Conservation (phyloP, 2,888 invertebrate genomes). For the Lacanobia oleracea region DNA sequence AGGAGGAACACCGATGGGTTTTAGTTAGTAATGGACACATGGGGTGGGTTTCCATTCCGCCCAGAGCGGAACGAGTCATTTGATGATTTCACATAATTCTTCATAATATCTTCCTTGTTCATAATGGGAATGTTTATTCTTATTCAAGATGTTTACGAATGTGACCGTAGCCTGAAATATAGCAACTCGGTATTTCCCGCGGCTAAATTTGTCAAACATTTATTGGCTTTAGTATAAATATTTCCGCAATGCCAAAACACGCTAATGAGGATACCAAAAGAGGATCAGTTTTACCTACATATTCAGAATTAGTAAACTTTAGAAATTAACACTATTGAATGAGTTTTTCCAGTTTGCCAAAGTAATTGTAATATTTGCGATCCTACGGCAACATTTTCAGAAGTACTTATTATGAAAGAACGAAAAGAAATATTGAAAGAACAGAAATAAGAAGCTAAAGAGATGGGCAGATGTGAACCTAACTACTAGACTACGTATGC, state of each 20-base stretch:
- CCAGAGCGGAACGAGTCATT: too few relatives aligned
- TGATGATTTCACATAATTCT: too few relatives aligned
- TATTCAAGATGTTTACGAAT: background rate
- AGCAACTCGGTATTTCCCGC: slow-evolving; percentile 4
- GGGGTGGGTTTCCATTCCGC: too few relatives aligned
- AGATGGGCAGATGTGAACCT: too few relatives aligned
- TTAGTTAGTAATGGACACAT: too few relatives aligned
- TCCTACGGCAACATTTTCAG: background rate
- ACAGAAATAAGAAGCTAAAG: too few relatives aligned
- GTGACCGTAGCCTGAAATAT: background rate
- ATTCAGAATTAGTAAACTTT: background rate
- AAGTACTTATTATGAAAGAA: too few relatives aligned
- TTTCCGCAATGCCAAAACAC: background rate
- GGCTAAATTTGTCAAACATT: slow-evolving; percentile 2
- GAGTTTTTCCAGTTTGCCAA: background rate
- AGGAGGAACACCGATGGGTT: too few relatives aligned
- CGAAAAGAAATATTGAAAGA: too few relatives aligned
- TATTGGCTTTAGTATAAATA: slow-evolving; percentile 16
- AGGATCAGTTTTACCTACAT: background rate
- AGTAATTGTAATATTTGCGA: background rate
- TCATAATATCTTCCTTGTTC: background rate
- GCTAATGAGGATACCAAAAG: slow-evolving; percentile 3
- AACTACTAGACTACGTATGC: too few relatives aligned
- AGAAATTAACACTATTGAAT: background rate
- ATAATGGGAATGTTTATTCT: background rate